Percentiles rank a stretch among this genome's conserved stretches.
Conservation (phyloP, 2,113 vertebrate species). For the Etheostoma spectabile region DNA sequence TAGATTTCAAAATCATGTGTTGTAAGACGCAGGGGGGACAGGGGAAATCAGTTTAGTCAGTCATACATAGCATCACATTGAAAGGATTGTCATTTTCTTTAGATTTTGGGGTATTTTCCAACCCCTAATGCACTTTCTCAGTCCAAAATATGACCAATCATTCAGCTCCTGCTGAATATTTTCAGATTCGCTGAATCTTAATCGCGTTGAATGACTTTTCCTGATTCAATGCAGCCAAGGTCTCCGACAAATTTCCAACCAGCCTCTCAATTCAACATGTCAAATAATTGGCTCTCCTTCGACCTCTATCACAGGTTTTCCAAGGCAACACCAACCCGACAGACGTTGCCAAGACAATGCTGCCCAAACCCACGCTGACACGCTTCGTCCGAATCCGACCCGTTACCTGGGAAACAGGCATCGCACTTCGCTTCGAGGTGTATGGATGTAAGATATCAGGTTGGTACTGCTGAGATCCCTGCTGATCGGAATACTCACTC, state of each 20-base stretch:
- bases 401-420: conserved; percentile 92
- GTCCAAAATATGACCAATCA: background rate
- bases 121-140: background rate
- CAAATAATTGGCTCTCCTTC: conserved; percentile 63
- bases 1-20: conserved; percentile 55
- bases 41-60: conserved; percentile 7
- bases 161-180: background rate
- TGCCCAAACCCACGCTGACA: conserved; percentile 93
- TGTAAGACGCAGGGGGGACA: conserved; percentile 1
- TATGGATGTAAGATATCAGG: conserved; percentile 99
- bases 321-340: conserved; percentile 94
- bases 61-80: background rate
- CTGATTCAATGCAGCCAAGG: conserved; percentile 34
- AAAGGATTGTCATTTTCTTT: background rate
- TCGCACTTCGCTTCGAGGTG: conserved; percentile 96
- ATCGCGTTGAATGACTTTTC: conserved; percentile 21
- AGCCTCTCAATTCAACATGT: conserved; percentile 33
- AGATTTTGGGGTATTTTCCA: background rate
- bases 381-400: conserved; percentile 94
- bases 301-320: conserved; percentile 86
- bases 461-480: conserved; percentile 70
- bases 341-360: conserved; percentile 88
- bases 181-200: background rate
- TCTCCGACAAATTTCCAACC: conserved; percentile 27
- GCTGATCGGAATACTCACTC: conserved; percentile 20